Conservation (phyloP, 1,140 invertebrate genomes). For the Ips typographus region DNA sequence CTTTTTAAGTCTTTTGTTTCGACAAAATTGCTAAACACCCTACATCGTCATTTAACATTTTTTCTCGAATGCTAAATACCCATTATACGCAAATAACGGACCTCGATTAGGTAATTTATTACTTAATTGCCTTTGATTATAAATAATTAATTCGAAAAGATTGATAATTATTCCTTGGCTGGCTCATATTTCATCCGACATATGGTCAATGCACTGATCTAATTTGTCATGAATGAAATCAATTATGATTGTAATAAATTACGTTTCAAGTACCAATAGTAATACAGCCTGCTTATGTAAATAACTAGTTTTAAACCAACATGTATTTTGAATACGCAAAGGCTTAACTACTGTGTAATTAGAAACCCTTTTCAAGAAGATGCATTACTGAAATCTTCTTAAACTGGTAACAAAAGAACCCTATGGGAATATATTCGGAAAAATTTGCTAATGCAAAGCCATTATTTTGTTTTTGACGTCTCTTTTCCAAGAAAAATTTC, state of each 20-base stretch:
- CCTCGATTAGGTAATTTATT: conserved; percentile 5
- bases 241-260: conserved; percentile 1
- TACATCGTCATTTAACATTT: conserved; percentile 11
- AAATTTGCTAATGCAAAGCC: too few species aligned
- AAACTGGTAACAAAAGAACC: too few species aligned
- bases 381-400: too few species aligned
- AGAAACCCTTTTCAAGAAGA: too few species aligned
- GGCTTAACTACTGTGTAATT: too few species aligned
- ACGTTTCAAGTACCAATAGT: too few species aligned
- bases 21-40: conserved; percentile 21
- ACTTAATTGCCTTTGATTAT: conserved; percentile 6
- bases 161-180: conserved; percentile 2
- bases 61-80: conserved; percentile 17
- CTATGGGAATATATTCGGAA: too few species aligned
- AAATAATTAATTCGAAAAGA: conserved; percentile 1
- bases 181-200: not conserved
- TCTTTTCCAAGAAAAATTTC: too few species aligned
- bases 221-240: not conserved
- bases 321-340: too few species aligned
- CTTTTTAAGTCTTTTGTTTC: conserved; percentile 26
- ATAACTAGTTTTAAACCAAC: not conserved
- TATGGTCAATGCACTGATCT: conserved; percentile 1
- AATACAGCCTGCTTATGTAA: not conserved
- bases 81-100: conserved; percentile 18
- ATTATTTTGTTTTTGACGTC: too few species aligned